A percentile compares a stretch with the other conserved stretches of the same genome.
These are phyloP conservation scores for Drosophila triauraria DNA, from an alignment of 1,140 invertebrate species.

Conservation along the genomic window DNA sequence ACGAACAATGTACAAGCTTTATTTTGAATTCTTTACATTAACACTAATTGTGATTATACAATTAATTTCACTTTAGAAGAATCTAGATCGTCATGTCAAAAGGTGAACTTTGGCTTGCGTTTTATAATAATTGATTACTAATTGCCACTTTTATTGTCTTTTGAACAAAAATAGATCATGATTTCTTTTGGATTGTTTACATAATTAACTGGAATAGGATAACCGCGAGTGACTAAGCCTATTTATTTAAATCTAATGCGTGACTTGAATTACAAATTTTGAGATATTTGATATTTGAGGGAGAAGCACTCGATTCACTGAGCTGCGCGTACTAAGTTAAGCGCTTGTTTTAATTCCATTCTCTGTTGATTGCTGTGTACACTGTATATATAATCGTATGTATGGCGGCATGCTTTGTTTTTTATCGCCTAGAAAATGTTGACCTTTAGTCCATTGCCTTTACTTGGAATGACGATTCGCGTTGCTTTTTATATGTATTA, in stretches of 20 bases:
- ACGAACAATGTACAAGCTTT: not conserved
- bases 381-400: slow-evolving; percentile 19
- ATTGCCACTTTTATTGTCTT: not conserved
- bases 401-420: slow-evolving; percentile 42
- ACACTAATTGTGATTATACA: slow-evolving; percentile 8
- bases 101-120: slow-evolving; percentile 9
- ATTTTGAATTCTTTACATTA: not conserved
- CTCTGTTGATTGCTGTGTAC: slow-evolving; percentile 22
- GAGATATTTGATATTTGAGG: slow-evolving; percentile 16
- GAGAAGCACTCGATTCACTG: slow-evolving; percentile 21
- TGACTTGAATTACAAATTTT: slow-evolving; percentile 21
- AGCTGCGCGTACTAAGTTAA: slow-evolving; percentile 19
- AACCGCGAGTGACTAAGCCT: slow-evolving; percentile 15
- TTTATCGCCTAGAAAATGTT: slow-evolving; percentile 72
- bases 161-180: not conserved
- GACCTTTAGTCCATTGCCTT: slow-evolving; percentile 66
- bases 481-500: slow-evolving; percentile 21
- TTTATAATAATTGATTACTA: not conserved
- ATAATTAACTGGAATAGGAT: slow-evolving; percentile 19
- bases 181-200: slow-evolving; percentile 2
- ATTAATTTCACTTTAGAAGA: slow-evolving; percentile 2
- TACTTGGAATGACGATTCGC: slow-evolving; percentile 28
- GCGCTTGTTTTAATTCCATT: slow-evolving; percentile 45
- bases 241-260: slow-evolving; percentile 12
- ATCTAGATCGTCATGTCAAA: not conserved